A percentile compares a stretch with the other conserved stretches of the same genome.
phyloP scores from a whole-genome alignment of 2,888 invertebrate genomes.

The Drosophila robusta region DNA sequence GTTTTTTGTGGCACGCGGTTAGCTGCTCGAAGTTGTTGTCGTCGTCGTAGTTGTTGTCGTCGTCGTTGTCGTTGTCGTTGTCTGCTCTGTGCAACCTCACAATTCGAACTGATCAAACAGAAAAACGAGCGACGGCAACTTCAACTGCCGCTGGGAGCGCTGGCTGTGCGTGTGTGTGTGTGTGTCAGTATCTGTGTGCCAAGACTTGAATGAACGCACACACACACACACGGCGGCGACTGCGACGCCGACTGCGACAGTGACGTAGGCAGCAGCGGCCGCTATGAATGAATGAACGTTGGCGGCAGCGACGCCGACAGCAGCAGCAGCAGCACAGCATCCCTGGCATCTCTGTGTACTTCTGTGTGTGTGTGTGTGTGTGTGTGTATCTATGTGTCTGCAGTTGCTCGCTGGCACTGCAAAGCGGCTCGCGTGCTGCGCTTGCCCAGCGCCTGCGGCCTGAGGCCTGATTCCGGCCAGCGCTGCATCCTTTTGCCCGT shows the following conservation, averaged over 20 bases:
- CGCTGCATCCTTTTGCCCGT: slow-evolving; percentile 68
- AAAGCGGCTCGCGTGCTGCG: slow-evolving; percentile 70
- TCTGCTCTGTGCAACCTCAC: slow-evolving; percentile 83
- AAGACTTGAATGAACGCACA: slow-evolving; percentile 58
- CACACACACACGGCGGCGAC: slow-evolving; percentile 6
- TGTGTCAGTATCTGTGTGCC: slow-evolving; percentile 46
- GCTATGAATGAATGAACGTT: slow-evolving; percentile 67
- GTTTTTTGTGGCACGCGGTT: slow-evolving; percentile 32
- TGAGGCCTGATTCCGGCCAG: slow-evolving; percentile 47
- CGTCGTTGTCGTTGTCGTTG: slow-evolving; percentile 20
- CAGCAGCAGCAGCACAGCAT: slow-evolving; percentile 67
- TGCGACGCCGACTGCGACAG: slow-evolving; percentile 21
- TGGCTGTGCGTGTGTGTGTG: slow-evolving; percentile 8
- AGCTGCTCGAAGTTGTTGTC: not conserved
- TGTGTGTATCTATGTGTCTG: slow-evolving; percentile 30
- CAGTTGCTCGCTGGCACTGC: slow-evolving; percentile 13
- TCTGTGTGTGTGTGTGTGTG: slow-evolving; percentile 22
- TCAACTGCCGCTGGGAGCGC: slow-evolving; percentile 26
- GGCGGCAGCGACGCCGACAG: slow-evolving; percentile 47
- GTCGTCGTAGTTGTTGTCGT: no score
- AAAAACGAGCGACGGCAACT: slow-evolving; percentile 60
- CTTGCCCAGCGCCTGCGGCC: slow-evolving; percentile 54
- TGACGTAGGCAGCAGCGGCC: slow-evolving; percentile 35
- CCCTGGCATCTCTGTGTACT: slow-evolving; percentile 32
- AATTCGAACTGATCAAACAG: slow-evolving; percentile 85